Base-by-base conservation (phyloP, 2,113 vertebrate genomes). In the Thoracochromis brauschi region DNA sequence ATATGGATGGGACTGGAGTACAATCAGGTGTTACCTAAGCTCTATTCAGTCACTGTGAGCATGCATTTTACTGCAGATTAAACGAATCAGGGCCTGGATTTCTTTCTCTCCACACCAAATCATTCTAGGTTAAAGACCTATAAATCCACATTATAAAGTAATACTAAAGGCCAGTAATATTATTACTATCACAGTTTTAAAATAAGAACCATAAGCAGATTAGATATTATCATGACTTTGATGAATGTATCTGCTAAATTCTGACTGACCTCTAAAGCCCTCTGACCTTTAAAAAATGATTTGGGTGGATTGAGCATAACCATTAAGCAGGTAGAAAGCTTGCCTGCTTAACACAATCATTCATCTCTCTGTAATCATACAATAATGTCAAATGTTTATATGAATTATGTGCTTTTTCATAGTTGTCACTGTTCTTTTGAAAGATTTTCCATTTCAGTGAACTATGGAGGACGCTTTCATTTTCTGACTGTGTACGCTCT, bases 251-350 rank as follows among this genome's bases (percentile, higher is more conserved):
- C 83, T 16, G 80, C 83, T 90, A 51, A 90, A 86, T 82, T 92
- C 68, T 87, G 65, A 83, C 49, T 86, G 86, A 90, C 49, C 91
- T 91, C 80, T 86, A 42, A 68, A 73, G 80, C 75, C 68, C 60
- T 87, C 92, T 95, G 87, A 89, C 90, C 88, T 95, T 94, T 92
- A 38, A 84, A 26, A 58, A 24, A 49, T 19, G 19, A 91, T 85
- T 91, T 82, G 51, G 86, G 82, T 85, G 82, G 87, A 89, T 88
- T 68, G 65, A 88, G 71, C 17, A 16, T 47, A 86, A 90, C 82
- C 58, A 85, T 84, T 81, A 73, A 33, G 35, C n/a, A 42, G 80
- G 51, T 47, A 12, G 14, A 94, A 94, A 94, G 88, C 86, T 90
- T 57, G 80, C 13, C 5, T 12, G 60, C 60, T 55, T 40, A 53